A percentile compares a stretch with the other conserved stretches of the same genome.
These are phyloP conservation scores for Harpagus bidentatus DNA, from an alignment of 2,113 vertebrate species.

Conservation along the genomic window DNA sequence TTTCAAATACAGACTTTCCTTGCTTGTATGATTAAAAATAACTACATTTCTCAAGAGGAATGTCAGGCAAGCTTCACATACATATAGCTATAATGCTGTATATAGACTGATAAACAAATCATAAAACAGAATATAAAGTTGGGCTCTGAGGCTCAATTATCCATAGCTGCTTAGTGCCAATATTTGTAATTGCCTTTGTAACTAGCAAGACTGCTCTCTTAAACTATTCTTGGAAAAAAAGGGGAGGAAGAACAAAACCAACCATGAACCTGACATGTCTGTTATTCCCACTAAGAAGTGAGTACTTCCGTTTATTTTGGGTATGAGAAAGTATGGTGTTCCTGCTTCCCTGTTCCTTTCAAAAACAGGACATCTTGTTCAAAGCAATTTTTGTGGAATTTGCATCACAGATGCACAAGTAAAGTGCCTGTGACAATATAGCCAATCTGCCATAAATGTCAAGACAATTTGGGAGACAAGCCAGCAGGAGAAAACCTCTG, in stretches of 20 bases:
- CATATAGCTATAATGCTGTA: neutral
- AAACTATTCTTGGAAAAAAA: neutral
- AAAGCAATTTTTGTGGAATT: neutral
- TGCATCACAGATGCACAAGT: neutral
- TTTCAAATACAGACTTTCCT: neutral
- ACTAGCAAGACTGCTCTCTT: neutral
- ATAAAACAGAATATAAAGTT: neutral
- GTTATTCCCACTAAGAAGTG: neutral
- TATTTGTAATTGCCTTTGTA: neutral
- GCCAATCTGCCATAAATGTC: neutral
- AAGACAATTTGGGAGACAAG: neutral
- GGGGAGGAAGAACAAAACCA: neutral
- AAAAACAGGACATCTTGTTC: neutral
- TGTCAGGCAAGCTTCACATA: neutral
- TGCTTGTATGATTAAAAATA: neutral
- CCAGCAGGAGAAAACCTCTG: neutral
- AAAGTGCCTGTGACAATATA: neutral
- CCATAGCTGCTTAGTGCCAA: neutral
- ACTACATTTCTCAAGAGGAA: neutral
- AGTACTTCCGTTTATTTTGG: neutral
- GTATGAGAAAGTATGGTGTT: neutral
- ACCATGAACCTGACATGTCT: neutral
- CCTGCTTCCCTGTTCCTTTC: neutral
- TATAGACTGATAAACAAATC: neutral
- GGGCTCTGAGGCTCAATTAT: neutral